Conservation (phyloP, 1,140 invertebrate species). For the Caenorhabditis elegans region DNA sequence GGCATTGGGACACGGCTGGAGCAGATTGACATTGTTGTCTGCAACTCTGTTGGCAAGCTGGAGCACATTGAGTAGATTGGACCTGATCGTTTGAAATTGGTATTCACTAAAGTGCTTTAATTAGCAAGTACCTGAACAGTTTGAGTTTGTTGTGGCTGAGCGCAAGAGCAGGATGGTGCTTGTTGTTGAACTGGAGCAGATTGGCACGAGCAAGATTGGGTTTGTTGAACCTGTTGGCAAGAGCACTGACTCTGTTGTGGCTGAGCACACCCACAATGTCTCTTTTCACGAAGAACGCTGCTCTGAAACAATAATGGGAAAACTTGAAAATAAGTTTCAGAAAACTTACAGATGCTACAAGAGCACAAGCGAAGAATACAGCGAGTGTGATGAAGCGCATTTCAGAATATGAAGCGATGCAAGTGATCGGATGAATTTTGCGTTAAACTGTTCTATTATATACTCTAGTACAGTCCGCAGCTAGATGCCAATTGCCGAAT, state of each 20-base stretch:
- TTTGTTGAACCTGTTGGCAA: conserved; percentile 22
- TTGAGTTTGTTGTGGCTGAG: conserved; percentile 38
- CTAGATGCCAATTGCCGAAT: no score
- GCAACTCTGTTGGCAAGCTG: conserved; percentile 38
- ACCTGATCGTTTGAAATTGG: no score
- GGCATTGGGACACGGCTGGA: conserved; percentile 32
- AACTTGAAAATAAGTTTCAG: not conserved
- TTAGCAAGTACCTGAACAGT: conserved; percentile 35
- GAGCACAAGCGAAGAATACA: not conserved
- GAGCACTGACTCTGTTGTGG: conserved; percentile 34
- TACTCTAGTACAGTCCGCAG: no score
- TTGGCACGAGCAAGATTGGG: conserved; percentile 26
- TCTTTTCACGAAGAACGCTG: conserved; percentile 43
- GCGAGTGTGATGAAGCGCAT: not conserved
- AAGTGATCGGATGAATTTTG: not conserved
- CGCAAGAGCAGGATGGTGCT: conserved; percentile 30
- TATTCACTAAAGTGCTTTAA: no score
- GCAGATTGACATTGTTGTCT: conserved; percentile 15
- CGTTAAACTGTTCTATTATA: no score
- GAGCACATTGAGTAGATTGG: conserved; percentile 34
- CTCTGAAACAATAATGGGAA: not conserved
- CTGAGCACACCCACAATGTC: conserved; percentile 45
- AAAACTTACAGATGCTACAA: conserved; percentile 1
- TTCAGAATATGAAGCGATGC: not conserved
- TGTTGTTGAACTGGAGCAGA: conserved; percentile 27